These are phyloP conservation scores for Cyanoliseus patagonus DNA, from an alignment of 2,113 vertebrate species.

Conservation along the genomic window DNA sequence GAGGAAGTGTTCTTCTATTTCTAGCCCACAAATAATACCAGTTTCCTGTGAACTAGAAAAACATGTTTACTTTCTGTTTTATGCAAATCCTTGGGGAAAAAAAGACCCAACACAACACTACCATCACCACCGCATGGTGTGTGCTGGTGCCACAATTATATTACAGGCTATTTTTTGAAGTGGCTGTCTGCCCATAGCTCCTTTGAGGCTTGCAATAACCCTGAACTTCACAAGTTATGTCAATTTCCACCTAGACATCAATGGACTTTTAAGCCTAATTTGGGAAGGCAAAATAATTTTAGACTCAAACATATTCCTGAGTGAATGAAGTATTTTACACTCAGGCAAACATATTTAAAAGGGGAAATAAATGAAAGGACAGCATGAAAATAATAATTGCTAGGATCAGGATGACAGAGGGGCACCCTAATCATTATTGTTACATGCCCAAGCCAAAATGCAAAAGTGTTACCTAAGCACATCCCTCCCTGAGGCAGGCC, in stretches of 20 bases:
- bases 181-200: neutral
- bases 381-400: neutral
- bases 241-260: neutral
- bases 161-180: neutral
- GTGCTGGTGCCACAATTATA: neutral
- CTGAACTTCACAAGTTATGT: neutral
- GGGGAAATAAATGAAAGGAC: neutral
- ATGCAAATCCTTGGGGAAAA: neutral
- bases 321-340: neutral
- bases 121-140: neutral
- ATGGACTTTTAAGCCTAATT: neutral
- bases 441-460: neutral
- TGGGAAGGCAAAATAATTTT: neutral
- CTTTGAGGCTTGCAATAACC: neutral
- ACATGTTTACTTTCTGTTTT: conserved; percentile 42
- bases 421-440: neutral
- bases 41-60: conserved; percentile 42
- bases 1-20: conserved; percentile 38
- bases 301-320: neutral
- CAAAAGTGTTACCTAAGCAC: neutral
- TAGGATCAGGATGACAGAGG: neutral
- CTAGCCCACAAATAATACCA: conserved; percentile 22
- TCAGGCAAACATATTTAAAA: neutral
- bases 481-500: neutral
- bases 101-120: neutral